Percentiles rank a stretch among this genome's conserved stretches.
phyloP scores from a whole-genome alignment of 2,113 vertebrate genomes.

The Thomomys bottae region DNA sequence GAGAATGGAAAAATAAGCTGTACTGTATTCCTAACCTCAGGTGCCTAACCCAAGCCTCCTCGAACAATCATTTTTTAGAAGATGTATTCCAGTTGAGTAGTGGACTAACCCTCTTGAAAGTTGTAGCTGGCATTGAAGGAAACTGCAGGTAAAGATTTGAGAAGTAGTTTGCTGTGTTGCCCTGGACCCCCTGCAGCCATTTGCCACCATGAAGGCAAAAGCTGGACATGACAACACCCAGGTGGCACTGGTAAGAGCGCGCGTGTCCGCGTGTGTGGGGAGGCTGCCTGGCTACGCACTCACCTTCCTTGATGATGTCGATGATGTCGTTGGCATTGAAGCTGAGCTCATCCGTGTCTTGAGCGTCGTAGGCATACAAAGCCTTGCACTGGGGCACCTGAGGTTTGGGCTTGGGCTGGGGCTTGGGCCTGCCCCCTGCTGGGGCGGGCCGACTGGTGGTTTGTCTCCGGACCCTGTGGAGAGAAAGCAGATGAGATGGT shows the following conservation, averaged over 20 bases:
- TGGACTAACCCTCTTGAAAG: too few species aligned
- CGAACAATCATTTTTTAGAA: too few species aligned
- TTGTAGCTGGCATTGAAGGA: not conserved
- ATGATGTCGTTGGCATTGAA: constrained; percentile 98
- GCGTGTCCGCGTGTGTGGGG: not conserved
- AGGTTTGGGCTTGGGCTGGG: constrained; percentile 97
- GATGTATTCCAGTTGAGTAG: too few species aligned
- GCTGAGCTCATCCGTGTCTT: constrained; percentile 99
- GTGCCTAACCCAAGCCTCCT: too few species aligned
- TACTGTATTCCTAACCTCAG: too few species aligned
- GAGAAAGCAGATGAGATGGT: not conserved
- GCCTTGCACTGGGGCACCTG: constrained; percentile 98
- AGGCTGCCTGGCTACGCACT: not conserved
- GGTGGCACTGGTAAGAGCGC: too few species aligned
- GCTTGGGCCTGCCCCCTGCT: constrained; percentile 95
- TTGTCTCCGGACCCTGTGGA: constrained; percentile 90
- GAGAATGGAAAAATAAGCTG: too few species aligned
- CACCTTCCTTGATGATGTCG: constrained; percentile 96
- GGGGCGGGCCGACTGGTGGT: constrained; percentile 90
- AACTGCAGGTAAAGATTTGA: not conserved
- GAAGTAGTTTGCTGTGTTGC: too few species aligned
- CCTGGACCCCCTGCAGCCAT: not conserved
- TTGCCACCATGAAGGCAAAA: not conserved
- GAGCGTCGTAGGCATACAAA: constrained; percentile 97
- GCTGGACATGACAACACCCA: too few species aligned